These are phyloP conservation scores for Discoglossus pictus DNA, from an alignment of 2,797 vertebrate species.

Conservation along the genomic window DNA sequence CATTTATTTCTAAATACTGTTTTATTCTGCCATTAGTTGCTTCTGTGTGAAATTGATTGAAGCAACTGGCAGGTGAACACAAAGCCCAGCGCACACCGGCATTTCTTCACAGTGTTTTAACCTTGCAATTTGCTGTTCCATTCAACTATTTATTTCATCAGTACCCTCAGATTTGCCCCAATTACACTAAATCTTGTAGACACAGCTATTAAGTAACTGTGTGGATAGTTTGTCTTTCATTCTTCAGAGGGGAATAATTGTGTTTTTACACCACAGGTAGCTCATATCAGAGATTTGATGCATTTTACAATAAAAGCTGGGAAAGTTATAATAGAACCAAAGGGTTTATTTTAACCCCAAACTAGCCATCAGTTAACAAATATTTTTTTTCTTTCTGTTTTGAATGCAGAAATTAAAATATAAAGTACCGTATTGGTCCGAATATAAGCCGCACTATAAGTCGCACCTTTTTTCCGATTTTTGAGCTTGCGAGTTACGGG, in stretches of 20 bases:
- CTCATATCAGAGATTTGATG: too few relatives aligned
- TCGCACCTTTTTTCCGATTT: too few relatives aligned
- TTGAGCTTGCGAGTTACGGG: too few relatives aligned
- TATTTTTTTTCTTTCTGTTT: too few relatives aligned
- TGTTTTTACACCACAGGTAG: not conserved
- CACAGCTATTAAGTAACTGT: not conserved
- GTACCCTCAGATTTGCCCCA: not conserved
- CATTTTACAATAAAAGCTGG: too few relatives aligned
- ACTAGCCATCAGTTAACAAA: too few relatives aligned
- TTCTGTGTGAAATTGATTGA: slow-evolving; percentile 3
- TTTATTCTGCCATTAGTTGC: slow-evolving; percentile 11
- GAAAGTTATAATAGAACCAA: too few relatives aligned
- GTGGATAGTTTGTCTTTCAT: not conserved
- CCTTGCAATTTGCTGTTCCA: slow-evolving; percentile 3
- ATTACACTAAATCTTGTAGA: slow-evolving; percentile 1
- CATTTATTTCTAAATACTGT: not conserved
- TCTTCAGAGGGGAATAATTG: not conserved
- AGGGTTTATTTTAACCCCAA: too few relatives aligned
- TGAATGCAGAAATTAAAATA: too few relatives aligned
- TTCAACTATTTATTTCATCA: slow-evolving; percentile 1
- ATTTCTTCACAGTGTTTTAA: slow-evolving; percentile 4
- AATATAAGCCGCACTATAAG: too few relatives aligned
- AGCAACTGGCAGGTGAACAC: not conserved
- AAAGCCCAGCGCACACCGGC: not conserved
- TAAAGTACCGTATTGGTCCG: too few relatives aligned